Evolutionary conservation across 2,888 invertebrate species (phyloP).

Genomic region (Mimas tiliae): DNA sequence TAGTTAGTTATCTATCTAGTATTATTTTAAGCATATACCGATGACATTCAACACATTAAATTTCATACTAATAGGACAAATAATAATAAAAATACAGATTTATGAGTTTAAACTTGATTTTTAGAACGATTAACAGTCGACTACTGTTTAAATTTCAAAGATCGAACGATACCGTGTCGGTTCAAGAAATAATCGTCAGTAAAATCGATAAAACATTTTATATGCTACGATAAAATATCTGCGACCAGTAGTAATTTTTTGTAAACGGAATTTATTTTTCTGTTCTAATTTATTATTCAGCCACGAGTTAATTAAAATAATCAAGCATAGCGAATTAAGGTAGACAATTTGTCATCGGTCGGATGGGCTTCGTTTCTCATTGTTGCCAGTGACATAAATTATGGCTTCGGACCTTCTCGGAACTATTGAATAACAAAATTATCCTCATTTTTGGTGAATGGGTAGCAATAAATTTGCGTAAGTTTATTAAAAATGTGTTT

Average conservation of each 20-base stretch:
- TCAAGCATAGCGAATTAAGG: conserved; percentile 68
- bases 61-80: conserved; percentile 30
- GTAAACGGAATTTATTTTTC: conserved; percentile 3
- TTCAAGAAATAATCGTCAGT: conserved; percentile 5
- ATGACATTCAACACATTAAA: conserved; percentile 30
- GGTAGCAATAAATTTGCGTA: conserved; percentile 56
- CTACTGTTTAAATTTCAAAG: conserved; percentile 19
- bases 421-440: conserved; percentile 53
- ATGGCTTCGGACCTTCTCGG: conserved; percentile 65
- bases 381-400: conserved; percentile 66
- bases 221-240: not conserved
- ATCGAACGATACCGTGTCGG: conserved; percentile 20
- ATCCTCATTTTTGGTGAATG: conserved; percentile 47
- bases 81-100: conserved; percentile 41
- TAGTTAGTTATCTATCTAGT: conserved; percentile 31
- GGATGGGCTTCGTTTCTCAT: conserved; percentile 51
- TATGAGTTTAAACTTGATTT: conserved; percentile 19
- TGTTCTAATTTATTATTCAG: conserved; percentile 29
- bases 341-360: conserved; percentile 74
- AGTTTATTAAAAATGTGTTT: conserved; percentile 46
- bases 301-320: conserved; percentile 68
- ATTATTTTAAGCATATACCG: not conserved
- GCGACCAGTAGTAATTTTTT: not conserved
- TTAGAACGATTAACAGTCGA: conserved; percentile 24
- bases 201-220: conserved; percentile 16